Evolutionary conservation across 2,113 vertebrate genomes (phyloP).

Genomic region (Furnarius figulus): DNA sequence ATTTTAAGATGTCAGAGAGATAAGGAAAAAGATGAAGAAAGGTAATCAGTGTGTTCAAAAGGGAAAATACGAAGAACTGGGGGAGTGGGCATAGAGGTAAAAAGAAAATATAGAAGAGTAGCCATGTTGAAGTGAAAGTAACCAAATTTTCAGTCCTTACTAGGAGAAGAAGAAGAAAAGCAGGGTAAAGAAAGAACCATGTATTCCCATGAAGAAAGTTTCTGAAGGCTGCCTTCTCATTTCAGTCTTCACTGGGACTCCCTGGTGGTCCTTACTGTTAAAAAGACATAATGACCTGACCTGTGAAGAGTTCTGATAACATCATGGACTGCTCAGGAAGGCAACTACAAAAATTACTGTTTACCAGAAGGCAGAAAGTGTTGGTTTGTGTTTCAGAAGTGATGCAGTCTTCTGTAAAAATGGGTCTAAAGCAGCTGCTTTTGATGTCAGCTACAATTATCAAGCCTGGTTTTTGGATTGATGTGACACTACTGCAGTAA

Average conservation of each 20-base stretch:
- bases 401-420: neutral
- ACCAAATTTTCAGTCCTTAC: neutral
- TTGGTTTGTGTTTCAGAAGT: neutral
- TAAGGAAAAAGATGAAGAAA: neutral
- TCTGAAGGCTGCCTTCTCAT: neutral
- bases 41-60: neutral
- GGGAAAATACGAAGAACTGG: neutral
- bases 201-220: neutral
- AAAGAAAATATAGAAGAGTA: neutral
- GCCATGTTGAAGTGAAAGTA: neutral
- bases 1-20: neutral
- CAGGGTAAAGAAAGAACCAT: neutral
- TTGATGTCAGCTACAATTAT: neutral
- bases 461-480: neutral
- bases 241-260: neutral
- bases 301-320: neutral
- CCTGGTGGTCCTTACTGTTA: neutral
- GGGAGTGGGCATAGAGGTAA: accelerated
- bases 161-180: neutral
- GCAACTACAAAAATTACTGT: neutral
- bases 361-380: neutral
- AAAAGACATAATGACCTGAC: neutral
- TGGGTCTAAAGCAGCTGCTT: neutral
- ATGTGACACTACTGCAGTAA: neutral
- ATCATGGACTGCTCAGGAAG: neutral